Percentiles rank a stretch among this genome's conserved stretches.
phyloP scores from a whole-genome alignment of 2,113 vertebrate species.

The Callorhinus ursinus region DNA sequence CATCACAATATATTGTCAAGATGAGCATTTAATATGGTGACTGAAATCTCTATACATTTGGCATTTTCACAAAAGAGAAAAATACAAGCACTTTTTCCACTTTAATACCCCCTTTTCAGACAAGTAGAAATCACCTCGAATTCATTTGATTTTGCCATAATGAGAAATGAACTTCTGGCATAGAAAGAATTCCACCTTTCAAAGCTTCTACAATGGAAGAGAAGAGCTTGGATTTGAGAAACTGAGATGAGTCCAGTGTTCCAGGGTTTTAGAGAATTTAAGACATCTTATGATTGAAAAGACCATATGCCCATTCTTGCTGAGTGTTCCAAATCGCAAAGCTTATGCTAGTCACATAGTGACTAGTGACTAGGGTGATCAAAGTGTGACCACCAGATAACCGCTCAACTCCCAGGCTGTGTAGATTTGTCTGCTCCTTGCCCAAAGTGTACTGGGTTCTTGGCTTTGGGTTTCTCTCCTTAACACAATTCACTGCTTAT shows the following conservation, averaged over 20 bases:
- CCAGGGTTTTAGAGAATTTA: not conserved
- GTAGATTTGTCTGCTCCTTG: not conserved
- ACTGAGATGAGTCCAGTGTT: not conserved
- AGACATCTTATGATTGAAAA: not conserved
- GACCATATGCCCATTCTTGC: not conserved
- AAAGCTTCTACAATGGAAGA: not conserved
- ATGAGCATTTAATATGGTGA: conserved; percentile 81
- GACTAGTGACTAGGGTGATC: not conserved
- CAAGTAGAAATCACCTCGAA: not conserved
- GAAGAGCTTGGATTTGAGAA: not conserved
- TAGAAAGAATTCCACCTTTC: not conserved
- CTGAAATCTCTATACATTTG: conserved; percentile 80
- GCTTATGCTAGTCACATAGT: not conserved
- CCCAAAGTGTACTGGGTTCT: not conserved
- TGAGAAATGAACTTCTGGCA: not conserved
- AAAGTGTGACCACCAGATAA: not conserved
- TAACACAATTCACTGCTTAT: not conserved
- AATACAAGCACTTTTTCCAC: conserved; percentile 53
- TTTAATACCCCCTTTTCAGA: not conserved
- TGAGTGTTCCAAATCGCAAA: not conserved
- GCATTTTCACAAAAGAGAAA: conserved; percentile 79
- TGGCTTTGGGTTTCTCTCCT: not conserved
- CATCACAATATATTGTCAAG: conserved; percentile 84
- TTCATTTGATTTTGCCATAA: not conserved
- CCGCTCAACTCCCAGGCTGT: not conserved